These are phyloP conservation scores for Strigamia maritima DNA, from an alignment of 2,888 invertebrate species.

Conservation along the genomic window DNA sequence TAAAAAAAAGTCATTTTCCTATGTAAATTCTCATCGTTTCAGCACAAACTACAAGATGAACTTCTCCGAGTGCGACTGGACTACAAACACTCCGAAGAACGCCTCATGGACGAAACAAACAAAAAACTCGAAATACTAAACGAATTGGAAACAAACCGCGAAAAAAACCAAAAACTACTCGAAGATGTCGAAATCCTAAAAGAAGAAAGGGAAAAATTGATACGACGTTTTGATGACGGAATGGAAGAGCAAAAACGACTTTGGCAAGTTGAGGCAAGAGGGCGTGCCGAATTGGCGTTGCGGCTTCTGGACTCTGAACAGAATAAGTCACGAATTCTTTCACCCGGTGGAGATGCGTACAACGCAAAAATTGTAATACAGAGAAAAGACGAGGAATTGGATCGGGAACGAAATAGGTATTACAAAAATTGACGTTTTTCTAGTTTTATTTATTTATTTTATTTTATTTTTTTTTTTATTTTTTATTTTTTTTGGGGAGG, in stretches of 20 bases:
- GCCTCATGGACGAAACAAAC: not conserved
- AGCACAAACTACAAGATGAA: slow-evolving; percentile 27
- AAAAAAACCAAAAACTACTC: not conserved
- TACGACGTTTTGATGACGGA: not conserved
- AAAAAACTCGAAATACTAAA: not conserved
- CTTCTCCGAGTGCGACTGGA: not conserved
- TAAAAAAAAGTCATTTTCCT: too few relatives aligned
- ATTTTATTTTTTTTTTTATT: too few relatives aligned
- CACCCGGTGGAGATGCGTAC: not conserved
- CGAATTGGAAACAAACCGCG: not conserved
- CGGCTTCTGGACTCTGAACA: not conserved
- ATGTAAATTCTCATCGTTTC: too few relatives aligned
- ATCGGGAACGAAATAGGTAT: not conserved
- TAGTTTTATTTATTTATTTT: not conserved
- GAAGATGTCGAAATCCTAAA: not conserved
- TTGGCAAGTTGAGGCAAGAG: not conserved
- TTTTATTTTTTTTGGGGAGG: not conserved
- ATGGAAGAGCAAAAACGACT: not conserved
- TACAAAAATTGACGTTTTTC: not conserved
- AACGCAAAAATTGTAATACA: not conserved
- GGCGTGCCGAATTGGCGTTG: not conserved
- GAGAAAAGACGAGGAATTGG: not conserved
- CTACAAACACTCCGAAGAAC: not conserved
- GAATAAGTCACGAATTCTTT: not conserved
- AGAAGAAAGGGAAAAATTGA: not conserved